Evolutionary conservation across 2,113 vertebrate species (phyloP), one percentile per base, ranked within the genome.

Genomic region (Neodontobutis hainanensis): DNA sequence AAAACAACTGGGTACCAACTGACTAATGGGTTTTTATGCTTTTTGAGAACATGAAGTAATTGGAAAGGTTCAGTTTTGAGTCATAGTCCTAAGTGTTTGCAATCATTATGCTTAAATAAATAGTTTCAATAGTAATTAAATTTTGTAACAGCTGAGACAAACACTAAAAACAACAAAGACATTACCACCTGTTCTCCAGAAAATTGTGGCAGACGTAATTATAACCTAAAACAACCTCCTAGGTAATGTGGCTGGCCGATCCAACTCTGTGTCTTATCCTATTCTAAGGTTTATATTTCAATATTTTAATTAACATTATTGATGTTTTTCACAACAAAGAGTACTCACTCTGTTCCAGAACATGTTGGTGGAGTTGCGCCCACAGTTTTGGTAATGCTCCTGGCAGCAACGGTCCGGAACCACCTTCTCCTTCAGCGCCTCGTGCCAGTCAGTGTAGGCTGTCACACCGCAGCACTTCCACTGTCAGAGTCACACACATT

Each of bases 381-480:
- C 97, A 52, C 97, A 99, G 82, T 95, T 94, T 86, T 98, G 95
- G 73, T 96, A 96, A 82, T 98, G 97, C 77, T 99, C 97, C 49
- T 93, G 94, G 81, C 97, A 99, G 78, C 97, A 99, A 76, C 97
- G 92, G 86, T 99, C 97, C 0, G 97, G 97, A 34, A 99, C 97
- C 4, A 89, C 90, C 69, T 95, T 95, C 70, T 96, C 94, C 65
- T 96, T 94, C 62, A 98, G 90, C 61, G 97, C 95, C 0, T 94
- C 93, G 34, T 93, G 95, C 97, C 97, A 99, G 65, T 99, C 97
- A 0, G 92, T 97, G 79, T 93, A 94, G 44, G 95, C 93, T 0
- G 91, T 95, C 80, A 99, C 97, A 0, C 97, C 97, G 8, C 97
- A 99, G 88, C 97, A 99, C 61, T 93, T 94, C 96, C 98, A 98